Evolutionary conservation across 2,888 invertebrate species (phyloP), one percentile per base, ranked within the genome.

Genomic region (Pyrocoelia pectoralis): DNA sequence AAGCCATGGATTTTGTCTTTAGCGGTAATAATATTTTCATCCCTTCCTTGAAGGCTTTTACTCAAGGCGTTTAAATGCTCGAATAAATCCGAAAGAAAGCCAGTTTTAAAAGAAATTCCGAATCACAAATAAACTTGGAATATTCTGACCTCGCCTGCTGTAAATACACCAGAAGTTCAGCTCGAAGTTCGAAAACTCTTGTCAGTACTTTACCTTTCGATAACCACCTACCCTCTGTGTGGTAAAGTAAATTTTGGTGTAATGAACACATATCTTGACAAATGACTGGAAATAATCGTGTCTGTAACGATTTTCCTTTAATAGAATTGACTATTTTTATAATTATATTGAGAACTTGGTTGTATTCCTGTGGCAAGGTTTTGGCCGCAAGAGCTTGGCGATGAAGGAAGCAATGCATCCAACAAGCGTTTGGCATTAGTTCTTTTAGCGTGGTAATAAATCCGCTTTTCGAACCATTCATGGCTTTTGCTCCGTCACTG

Each of bases 401-500:
- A 38, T 38, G 38, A 6, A 38, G 8, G 8, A 24, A 24, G 8
- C 24, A 38, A 38, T 38, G 38, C 10, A 3, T 38, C 38, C 38
- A 38, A 9, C 3, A 6, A 9, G 38, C 38, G 10, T 38, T 38
- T 6, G 12, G 38, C 38, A 38, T 38, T 12, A 38, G 5, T 38
- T 38, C 12, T 38, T 38, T 2, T 38, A 38, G 10, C n/a, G 3
- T 38, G 38, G 10, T 9, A 38, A 38, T 9, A 38, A 38, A 38
- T 6, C 38, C 24, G 38, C 38, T 38, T 24, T 24, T 24, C 3
- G 24, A 24, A 24, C 24, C 24, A 24, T 3, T 24, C 24, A 24
- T 24, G 24, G 3, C 24, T 8, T 24, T 24, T 52, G 70, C 70
- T 53, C 68, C 68, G 58, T 70, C 73, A 62, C 68, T 69, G 56